phyloP scores from a whole-genome alignment of 2,797 vertebrate genomes.

The Vultur gryphus region DNA sequence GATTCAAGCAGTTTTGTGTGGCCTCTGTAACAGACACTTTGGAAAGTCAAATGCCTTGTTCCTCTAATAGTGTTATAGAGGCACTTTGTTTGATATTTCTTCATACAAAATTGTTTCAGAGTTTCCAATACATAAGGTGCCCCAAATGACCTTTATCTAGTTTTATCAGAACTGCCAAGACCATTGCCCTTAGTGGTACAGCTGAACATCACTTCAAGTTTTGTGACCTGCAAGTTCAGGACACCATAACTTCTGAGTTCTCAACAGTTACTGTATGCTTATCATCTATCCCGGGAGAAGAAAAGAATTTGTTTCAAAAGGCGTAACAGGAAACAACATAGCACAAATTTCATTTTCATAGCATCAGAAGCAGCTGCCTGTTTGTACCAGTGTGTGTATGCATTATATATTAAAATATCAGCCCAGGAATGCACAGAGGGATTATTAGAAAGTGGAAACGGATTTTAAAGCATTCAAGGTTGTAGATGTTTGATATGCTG shows the following conservation, averaged over 20 bases:
- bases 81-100: background rate
- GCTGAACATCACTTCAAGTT: background rate
- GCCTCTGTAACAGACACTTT: background rate
- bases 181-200: background rate
- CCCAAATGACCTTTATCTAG: background rate
- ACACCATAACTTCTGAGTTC: constrained; percentile 7
- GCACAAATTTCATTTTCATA: background rate
- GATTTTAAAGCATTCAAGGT: background rate
- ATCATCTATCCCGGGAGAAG: background rate
- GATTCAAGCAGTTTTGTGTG: background rate
- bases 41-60: background rate
- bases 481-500: background rate
- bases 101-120: background rate
- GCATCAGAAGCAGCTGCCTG: background rate
- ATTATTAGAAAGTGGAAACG: background rate
- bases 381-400: background rate
- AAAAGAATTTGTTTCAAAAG: background rate
- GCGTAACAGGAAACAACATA: background rate
- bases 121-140: constrained; percentile 13
- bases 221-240: background rate
- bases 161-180: background rate
- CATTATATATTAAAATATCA: background rate
- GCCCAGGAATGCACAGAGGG: background rate
- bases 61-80: background rate
- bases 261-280: background rate